Evolutionary conservation across 2,113 vertebrate species (phyloP).

Genomic region (Nasalis larvatus): DNA sequence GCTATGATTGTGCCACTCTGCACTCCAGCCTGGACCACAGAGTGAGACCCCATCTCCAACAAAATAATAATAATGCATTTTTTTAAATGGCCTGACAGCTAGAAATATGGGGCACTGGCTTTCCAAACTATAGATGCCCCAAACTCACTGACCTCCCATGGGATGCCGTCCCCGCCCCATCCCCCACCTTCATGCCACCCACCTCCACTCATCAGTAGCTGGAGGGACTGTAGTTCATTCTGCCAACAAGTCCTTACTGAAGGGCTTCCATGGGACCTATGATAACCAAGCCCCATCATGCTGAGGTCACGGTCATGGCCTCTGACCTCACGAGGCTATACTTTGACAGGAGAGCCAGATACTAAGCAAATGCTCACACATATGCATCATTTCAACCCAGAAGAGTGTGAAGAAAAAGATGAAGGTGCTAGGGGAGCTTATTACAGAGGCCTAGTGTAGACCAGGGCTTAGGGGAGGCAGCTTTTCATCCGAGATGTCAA

Average conservation of each 20-base stretch:
- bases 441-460: accelerated
- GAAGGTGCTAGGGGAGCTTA: neutral
- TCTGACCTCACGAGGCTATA: accelerated
- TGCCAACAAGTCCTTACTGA: neutral
- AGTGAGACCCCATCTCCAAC: too few relatives aligned
- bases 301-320: accelerated
- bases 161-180: accelerated
- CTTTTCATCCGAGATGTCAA: neutral
- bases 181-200: neutral
- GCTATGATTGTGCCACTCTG: too few relatives aligned
- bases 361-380: neutral
- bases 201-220: neutral
- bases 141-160: neutral
- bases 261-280: too few relatives aligned
- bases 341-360: neutral
- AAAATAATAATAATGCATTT: too few relatives aligned
- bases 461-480: neutral
- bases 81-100: too few relatives aligned
- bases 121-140: neutral
- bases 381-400: too few relatives aligned
- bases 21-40: too few relatives aligned
- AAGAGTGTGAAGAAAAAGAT: neutral
- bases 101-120: neutral
- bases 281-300: neutral
- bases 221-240: neutral